Evolutionary conservation across 37 sponge, comb jelly and placozoan species (phyloP).

Genomic region (Ephydatia muelleri): DNA sequence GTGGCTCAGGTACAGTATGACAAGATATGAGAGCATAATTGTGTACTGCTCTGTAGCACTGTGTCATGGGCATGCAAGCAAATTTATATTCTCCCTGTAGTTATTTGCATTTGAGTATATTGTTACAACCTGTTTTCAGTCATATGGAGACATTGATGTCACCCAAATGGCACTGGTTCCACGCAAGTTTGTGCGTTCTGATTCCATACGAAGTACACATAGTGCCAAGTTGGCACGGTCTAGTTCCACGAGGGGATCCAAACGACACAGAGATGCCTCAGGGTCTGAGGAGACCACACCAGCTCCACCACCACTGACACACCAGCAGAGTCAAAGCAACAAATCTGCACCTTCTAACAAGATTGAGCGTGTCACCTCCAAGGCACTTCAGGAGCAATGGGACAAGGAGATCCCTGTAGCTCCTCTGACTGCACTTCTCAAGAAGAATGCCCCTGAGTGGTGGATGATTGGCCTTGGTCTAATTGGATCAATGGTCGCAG

Average conservation of each 20-base stretch:
- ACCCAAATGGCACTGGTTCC: background rate
- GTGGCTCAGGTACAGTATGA: conserved; percentile 62
- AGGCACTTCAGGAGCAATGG: conserved; percentile 16
- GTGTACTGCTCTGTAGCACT: too few relatives aligned
- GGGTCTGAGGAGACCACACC: background rate
- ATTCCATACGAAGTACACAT: background rate
- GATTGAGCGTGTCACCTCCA: background rate
- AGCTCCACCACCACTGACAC: background rate
- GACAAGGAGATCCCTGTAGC: conserved; percentile 45
- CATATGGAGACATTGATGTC: background rate
- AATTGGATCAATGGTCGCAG: conserved; percentile 59
- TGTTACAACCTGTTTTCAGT: too few relatives aligned
- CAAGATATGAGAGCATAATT: too few relatives aligned
- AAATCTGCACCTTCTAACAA: background rate
- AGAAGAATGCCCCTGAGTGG: conserved; percentile 69
- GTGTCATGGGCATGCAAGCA: too few relatives aligned
- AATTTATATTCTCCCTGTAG: too few relatives aligned
- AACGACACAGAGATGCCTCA: background rate
- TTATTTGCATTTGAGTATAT: too few relatives aligned
- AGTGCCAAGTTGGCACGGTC: background rate
- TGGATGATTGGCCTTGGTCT: conserved; percentile 59
- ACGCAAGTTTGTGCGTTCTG: background rate
- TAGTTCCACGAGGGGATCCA: background rate
- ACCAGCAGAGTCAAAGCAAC: background rate
- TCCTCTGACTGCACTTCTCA: conserved; percentile 32